phyloP scores from a whole-genome alignment of 2,797 vertebrate species.

The Melanotaenia parkinsoni region DNA sequence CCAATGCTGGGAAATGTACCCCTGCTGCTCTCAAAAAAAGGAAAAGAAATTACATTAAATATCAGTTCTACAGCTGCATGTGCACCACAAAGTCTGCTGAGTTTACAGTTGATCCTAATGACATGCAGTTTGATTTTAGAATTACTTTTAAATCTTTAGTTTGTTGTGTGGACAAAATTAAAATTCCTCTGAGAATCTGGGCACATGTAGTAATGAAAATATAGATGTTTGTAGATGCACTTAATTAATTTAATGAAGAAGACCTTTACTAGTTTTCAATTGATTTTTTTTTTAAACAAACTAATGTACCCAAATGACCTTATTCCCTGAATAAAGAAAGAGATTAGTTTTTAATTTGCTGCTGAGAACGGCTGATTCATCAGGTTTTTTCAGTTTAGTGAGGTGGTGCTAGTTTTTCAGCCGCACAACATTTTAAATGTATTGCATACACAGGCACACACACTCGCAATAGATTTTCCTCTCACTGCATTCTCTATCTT shows the following conservation, averaged over 20 bases:
- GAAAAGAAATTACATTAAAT: constrained; percentile 43
- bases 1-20: constrained; percentile 31
- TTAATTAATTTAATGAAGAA: constrained; percentile 72
- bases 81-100: constrained; percentile 21
- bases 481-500: constrained; percentile 7
- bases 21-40: constrained; percentile 18
- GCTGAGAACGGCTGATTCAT: constrained; percentile 63
- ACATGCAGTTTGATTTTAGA: constrained; percentile 20
- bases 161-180: constrained; percentile 25
- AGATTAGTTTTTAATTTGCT: constrained; percentile 71
- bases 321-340: constrained; percentile 66
- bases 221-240: constrained; percentile 69
- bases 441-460: not conserved
- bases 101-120: not conserved
- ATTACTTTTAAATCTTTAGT: constrained; percentile 7
- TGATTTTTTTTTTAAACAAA: constrained; percentile 36
- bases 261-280: constrained; percentile 51
- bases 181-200: constrained; percentile 22
- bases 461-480: constrained; percentile 33
- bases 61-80: constrained; percentile 21
- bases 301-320: constrained; percentile 65
- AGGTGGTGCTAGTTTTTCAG: constrained; percentile 42
- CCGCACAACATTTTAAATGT: constrained; percentile 28
- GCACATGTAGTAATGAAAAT: constrained; percentile 62
- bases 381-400: constrained; percentile 35